Evolutionary conservation across 2,797 vertebrate genomes (phyloP).

Genomic region (Xenentodon cancila): DNA sequence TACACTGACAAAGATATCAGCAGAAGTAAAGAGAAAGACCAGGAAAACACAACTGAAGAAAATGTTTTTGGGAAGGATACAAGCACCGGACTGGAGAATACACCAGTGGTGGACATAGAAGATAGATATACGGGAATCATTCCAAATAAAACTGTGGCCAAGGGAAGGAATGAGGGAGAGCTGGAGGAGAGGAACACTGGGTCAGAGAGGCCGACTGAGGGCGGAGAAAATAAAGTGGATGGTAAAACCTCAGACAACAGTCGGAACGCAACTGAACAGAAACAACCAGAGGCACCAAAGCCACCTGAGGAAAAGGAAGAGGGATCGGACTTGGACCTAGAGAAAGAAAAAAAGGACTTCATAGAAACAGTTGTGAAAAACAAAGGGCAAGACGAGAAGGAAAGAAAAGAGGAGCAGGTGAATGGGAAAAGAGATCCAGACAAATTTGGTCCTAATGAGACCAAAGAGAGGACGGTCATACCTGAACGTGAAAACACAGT

Average conservation of each 20-base stretch:
- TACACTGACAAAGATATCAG: constrained; percentile 51
- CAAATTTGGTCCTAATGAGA: constrained; percentile 74
- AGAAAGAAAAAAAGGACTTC: constrained; percentile 54
- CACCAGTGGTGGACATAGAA: constrained; percentile 51
- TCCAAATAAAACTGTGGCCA: constrained; percentile 50
- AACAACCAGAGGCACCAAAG: constrained; percentile 50
- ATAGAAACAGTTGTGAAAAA: constrained; percentile 65
- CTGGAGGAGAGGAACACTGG: constrained; percentile 43
- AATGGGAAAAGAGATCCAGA: constrained; percentile 64
- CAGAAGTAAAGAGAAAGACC: constrained; percentile 48
- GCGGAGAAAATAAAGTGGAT: constrained; percentile 56
- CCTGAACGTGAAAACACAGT: constrained; percentile 64
- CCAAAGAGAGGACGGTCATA: constrained; percentile 59
- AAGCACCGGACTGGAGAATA: constrained; percentile 50
- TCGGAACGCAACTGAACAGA: constrained; percentile 65
- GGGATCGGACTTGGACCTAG: constrained; percentile 26
- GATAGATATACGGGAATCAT: constrained; percentile 49
- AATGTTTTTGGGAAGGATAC: constrained; percentile 34
- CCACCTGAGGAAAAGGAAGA: constrained; percentile 47
- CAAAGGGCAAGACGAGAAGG: constrained; percentile 67
- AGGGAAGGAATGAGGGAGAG: constrained; percentile 48
- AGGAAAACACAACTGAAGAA: constrained; percentile 39
- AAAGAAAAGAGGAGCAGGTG: constrained; percentile 72
- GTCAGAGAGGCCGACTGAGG: constrained; percentile 46
- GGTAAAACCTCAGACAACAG: constrained; percentile 57